Evolutionary conservation across 2,113 vertebrate genomes (phyloP), one percentile per base, ranked within the genome.

Genomic region (Marcusenius ussheri): DNA sequence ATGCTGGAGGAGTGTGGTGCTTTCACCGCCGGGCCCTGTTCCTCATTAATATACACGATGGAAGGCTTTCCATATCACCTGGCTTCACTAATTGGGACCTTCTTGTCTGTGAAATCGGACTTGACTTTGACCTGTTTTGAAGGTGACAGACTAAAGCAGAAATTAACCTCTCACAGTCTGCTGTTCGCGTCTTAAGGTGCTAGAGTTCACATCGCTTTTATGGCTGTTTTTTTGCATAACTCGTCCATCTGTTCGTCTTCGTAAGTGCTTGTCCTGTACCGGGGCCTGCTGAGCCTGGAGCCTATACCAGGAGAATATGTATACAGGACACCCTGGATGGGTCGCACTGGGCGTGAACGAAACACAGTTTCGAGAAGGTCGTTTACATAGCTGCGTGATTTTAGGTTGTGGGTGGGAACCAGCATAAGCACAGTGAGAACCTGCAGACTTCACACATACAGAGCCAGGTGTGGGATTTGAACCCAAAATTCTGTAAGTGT

Each of bases 31-130:
- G 74, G 74, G 74, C 17, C 35, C 35, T 21, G 74, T 42, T 80
- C 74, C 74, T 80, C 35, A 80, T 42, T 80, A 80, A 80, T 80
- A 80, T 80, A 80, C 74, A 42, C 39, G 74, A 80, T 80, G 74
- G 31, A 62, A 80, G 35, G 31, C 74, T 42, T 77, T 39, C 74
- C 35, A 39, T 80, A 80, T 42, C 74, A 80, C 35, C 74, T 80
- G 74, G 74, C 35, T 80, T 80, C 17, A 39, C 74, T 80, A 80
- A 80, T 80, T 80, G 74, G 74, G 74, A 42, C 74, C 35, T 39
- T 80, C 74, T 42, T 42, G 74, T 80, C 74, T 80, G 31, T 77
- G 74, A 80, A 80, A 80, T 42, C 62, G 11, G n/a, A 31, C 62
- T 70, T 80, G 74, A 80, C 74, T 35, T 80, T 17, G 13, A 80